Evolutionary conservation across 23 tunicate species (phyloP).

Genomic region (Ciona savignyi): DNA sequence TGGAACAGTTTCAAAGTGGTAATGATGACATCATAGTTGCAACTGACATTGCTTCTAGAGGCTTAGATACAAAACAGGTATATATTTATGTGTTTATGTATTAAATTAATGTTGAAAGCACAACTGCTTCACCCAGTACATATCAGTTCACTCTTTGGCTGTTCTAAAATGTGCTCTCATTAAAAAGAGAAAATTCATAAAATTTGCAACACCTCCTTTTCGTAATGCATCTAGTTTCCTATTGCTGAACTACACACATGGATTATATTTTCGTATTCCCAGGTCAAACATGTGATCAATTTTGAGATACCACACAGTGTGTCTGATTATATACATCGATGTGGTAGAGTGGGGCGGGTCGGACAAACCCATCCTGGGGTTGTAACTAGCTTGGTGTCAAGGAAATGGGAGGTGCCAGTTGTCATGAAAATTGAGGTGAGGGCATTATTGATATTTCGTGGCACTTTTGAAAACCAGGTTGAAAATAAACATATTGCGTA

Average conservation of each 20-base stretch:
- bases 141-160: too few species aligned
- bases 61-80: constrained; percentile 54
- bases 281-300: constrained; percentile 75
- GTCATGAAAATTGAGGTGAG: constrained; percentile 80
- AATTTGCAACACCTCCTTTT: too few species aligned
- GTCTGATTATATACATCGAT: constrained; percentile 82
- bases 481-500: too few species aligned
- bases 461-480: too few species aligned
- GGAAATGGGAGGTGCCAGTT: constrained; percentile 49
- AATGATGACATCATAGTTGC: constrained; percentile 20
- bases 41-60: constrained; percentile 68
- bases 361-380: constrained; percentile 31
- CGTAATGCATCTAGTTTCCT: too few species aligned
- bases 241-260: too few species aligned
- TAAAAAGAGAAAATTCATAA: too few species aligned
- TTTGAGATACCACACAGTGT: constrained; percentile 51
- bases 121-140: too few species aligned
- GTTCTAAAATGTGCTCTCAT: too few species aligned
- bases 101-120: too few species aligned
- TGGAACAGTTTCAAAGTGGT: constrained; percentile 9
- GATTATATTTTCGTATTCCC: not conserved
- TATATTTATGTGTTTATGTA: too few species aligned
- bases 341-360: constrained; percentile 87
- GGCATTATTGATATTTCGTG: too few species aligned
- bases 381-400: constrained; percentile 56